Evolutionary conservation across 2,888 invertebrate species (phyloP), one percentile per base, ranked within the genome.

Genomic region (Unio pictorum): DNA sequence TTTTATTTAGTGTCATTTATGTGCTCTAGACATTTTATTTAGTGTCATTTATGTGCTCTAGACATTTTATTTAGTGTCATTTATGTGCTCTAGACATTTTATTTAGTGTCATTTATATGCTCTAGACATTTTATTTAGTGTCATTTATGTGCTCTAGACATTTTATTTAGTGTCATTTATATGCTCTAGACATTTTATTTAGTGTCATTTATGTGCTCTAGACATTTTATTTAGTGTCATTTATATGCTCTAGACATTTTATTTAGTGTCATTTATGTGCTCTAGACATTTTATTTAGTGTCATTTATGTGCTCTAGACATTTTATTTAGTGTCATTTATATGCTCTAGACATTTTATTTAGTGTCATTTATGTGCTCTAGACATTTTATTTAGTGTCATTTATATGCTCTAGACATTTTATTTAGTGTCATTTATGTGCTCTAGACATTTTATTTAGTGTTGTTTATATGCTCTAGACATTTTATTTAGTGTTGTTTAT

Each of bases 281-380:
- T n/a, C 15, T 58, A 58, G 23, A n/a, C 58, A n/a, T 58, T 58
- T 11, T 23, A 58, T 23, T 23, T n/a, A 20, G 20, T 20, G n/a
- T 58, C 0, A 11, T 34, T 58, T 6, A 8, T 58, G 0, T 23
- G 23, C 1, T n/a, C 8, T 58, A 61, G 6, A 61, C 28, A 4
- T 63, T 30, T 20, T 64, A 23, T 56, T 23, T n/a, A 15, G 54
- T 58, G 34, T 20, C 15, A 23, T 54, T 71, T 45, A 63, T 74
- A 71, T 64, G 72, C 90, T 91, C 64, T 89, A 94, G 95, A 96
- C 91, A 7, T 34, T 58, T 58, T 58, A 6, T n/a, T 58, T n/a
- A 58, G n/a, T 58, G 20, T 3, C 2, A 3, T 57, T 4, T 23
- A 57, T 57, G 2, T 3, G 3, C 3, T 20, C 4, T 57, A 57